These are phyloP conservation scores for Gambusia affinis DNA, from an alignment of 2,113 vertebrate species.

Conservation along the genomic window DNA sequence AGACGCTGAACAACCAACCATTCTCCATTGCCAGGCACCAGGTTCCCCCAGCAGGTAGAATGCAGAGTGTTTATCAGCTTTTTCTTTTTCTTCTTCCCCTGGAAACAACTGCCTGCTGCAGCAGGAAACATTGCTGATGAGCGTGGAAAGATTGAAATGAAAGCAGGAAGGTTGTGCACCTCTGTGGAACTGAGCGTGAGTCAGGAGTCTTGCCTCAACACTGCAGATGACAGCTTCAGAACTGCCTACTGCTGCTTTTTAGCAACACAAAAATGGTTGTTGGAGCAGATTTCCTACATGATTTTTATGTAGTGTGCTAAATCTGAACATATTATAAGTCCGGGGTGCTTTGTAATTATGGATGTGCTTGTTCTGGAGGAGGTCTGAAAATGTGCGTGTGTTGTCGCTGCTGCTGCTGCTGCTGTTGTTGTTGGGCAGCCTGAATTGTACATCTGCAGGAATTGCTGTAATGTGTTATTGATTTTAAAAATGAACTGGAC, in stretches of 20 bases:
- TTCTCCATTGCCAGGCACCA: background rate
- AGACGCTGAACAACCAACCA: background rate
- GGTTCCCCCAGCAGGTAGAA: background rate
- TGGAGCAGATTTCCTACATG: background rate
- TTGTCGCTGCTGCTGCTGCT: background rate
- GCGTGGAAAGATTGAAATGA: background rate
- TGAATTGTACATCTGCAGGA: constrained; percentile 44
- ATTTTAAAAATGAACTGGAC: constrained; percentile 50
- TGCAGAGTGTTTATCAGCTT: background rate
- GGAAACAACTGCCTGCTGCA: constrained; percentile 4
- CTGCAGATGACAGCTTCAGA: constrained; percentile 2
- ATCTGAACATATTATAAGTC: background rate
- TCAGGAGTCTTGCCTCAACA: background rate
- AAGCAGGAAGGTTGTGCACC: background rate
- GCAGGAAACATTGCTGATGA: background rate
- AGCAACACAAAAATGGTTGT: background rate
- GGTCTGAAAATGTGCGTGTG: constrained; percentile 8
- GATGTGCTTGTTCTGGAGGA: constrained; percentile 6
- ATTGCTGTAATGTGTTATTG: constrained; percentile 70
- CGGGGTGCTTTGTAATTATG: background rate
- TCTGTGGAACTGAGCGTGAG: background rate
- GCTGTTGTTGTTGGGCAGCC: background rate
- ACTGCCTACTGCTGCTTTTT: background rate
- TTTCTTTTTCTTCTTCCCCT: background rate
- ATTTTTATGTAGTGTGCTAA: background rate